Percentiles rank a stretch among this genome's conserved stretches.
These are phyloP conservation scores for Stenodera caucasica DNA, from an alignment of 2,888 invertebrate species.

Conservation along the genomic window DNA sequence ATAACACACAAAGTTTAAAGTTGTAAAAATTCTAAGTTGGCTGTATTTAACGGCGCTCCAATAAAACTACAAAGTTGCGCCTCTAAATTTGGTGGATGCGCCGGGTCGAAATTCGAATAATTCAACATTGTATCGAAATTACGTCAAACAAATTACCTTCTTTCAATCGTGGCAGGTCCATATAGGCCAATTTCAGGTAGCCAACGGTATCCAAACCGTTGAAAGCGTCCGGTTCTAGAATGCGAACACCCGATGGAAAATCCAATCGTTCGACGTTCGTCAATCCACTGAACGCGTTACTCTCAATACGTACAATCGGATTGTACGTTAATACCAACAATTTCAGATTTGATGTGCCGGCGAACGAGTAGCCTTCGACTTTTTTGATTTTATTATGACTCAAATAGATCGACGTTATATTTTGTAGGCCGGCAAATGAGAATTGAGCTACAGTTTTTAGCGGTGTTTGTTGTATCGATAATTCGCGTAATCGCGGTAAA, in stretches of 20 bases:
- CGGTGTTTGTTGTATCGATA: slow-evolving; percentile 79
- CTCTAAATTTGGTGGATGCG: background rate
- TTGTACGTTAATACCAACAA: slow-evolving; percentile 83
- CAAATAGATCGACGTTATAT: slow-evolving; percentile 71
- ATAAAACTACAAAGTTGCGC: background rate
- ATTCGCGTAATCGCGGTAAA: slow-evolving; percentile 72
- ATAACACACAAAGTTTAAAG: background rate
- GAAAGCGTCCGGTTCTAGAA: slow-evolving; percentile 79
- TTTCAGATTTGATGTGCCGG: slow-evolving; percentile 81
- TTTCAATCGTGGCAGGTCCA: slow-evolving; percentile 67
- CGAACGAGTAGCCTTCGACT: slow-evolving; percentile 76
- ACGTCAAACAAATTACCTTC: slow-evolving; percentile 21
- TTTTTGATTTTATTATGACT: slow-evolving; percentile 61
- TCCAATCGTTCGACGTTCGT: slow-evolving; percentile 82
- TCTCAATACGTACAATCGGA: slow-evolving; percentile 77
- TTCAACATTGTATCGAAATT: background rate
- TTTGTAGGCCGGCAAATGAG: slow-evolving; percentile 82
- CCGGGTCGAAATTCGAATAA: background rate
- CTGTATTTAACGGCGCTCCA: background rate
- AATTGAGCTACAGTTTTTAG: slow-evolving; percentile 78
- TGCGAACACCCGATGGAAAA: slow-evolving; percentile 76
- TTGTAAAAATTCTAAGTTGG: slow-evolving; percentile 64
- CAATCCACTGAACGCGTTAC: slow-evolving; percentile 81
- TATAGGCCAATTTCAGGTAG: slow-evolving; percentile 76
- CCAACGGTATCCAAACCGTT: slow-evolving; percentile 82